Conservation (phyloP, 1,140 invertebrate species). For the Neodiprion virginianus region DNA sequence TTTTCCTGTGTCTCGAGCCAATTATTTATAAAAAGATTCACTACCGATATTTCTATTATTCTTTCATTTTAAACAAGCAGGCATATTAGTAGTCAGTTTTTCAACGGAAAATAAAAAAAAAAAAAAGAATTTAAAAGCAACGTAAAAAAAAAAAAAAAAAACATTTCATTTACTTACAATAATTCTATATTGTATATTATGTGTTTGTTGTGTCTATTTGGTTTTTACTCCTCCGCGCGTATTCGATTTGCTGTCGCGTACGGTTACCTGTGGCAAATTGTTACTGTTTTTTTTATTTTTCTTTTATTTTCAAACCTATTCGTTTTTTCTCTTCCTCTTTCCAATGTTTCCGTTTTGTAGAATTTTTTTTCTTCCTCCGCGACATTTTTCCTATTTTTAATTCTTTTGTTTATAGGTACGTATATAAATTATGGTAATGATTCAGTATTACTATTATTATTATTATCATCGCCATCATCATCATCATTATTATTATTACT, state of each 20-base stretch:
- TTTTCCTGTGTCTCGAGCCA: slow-evolving; percentile 18
- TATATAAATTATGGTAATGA: slow-evolving; percentile 64
- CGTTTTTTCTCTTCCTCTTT: slow-evolving; percentile 26
- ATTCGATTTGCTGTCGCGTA: slow-evolving; percentile 9
- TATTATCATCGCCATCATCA: not conserved
- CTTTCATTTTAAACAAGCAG: too few species aligned
- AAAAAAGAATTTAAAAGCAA: not conserved
- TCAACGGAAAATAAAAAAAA: too few species aligned
- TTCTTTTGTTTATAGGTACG: slow-evolving; percentile 38
- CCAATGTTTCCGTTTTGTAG: slow-evolving; percentile 21
- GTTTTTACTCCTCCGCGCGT: slow-evolving; percentile 13
- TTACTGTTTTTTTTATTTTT: slow-evolving; percentile 24
- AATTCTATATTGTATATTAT: not conserved
- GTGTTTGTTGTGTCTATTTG: slow-evolving; percentile 7
- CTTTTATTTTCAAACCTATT: slow-evolving; percentile 41
- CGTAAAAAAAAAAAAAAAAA: not conserved
- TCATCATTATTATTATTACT: not conserved
- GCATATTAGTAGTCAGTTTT: slow-evolving; percentile 19
- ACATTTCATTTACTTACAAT: not conserved
- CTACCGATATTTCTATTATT: too few species aligned
- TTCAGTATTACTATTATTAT: slow-evolving; percentile 51
- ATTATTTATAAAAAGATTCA: not conserved
- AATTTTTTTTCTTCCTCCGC: slow-evolving; percentile 9
- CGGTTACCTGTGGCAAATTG: not conserved
- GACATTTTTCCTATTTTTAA: not conserved